Base-by-base conservation (phyloP, 2,797 vertebrate genomes). In the Pteropus rufus region DNA sequence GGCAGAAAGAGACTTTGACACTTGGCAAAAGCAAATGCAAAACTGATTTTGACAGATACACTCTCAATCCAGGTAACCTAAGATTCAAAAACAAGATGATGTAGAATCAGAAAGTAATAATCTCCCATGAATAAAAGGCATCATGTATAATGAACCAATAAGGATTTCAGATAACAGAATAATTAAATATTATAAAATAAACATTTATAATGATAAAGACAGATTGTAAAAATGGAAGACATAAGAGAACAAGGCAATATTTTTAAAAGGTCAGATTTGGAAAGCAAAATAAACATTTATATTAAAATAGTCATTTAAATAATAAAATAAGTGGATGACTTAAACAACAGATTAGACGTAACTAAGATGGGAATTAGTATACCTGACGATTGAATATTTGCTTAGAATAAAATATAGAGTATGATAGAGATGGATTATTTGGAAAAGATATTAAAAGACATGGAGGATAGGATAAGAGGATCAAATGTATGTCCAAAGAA, bases 1-100 rank as follows among this genome's bases (percentile, higher is more conserved):
- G 62, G 72, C 73, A 86, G 67, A 67, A 95, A 91, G 41, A 90
- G 2, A 12, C 29, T 77, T 72, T 69, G 15, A 86, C n/a, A 81
- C 10, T 86, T 72, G 69, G 87, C 56, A 89, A 94, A 88, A 91
- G 34, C 31, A 79, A 95, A 56, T 95, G n/a, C 18, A 94, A 96
- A 93, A 91, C 69, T 91, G 49, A 89, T 94, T 86, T 94, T 44
- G 62, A 83, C 77, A 91, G 83, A 64, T 23, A 36, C 14, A 75
- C 26, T 24, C 56, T 82, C 79, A 58, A 83, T 82, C 26, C 44
- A 79, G 36, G 36, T 94, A 80, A 82, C 34, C 29, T 24, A 54
- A 85, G 21, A 69, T 85, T 87, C 29, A 85, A 94, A 94, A 86
- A 26, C 4, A 65, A 29, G 15, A n/a, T 77, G n/a, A 67, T 91